Percentiles rank a stretch among this genome's conserved stretches.
phyloP scores from a whole-genome alignment of 2,888 invertebrate genomes.

The Agrochola lota region DNA sequence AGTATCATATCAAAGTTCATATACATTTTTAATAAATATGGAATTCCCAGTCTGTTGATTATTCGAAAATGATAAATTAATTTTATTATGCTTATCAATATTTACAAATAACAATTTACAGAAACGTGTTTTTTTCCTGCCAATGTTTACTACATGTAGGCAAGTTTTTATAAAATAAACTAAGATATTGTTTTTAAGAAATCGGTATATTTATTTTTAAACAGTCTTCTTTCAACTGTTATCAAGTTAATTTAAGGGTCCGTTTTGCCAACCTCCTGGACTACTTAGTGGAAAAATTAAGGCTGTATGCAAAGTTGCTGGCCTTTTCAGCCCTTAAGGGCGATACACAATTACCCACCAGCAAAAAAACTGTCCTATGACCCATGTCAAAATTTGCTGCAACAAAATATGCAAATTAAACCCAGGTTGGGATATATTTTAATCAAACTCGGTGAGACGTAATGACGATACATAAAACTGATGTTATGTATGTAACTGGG shows the following conservation, averaged over 20 bases:
- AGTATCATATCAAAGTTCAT: conserved; percentile 21
- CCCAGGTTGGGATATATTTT: background rate
- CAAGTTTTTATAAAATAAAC: background rate
- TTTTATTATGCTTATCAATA: conserved; percentile 5
- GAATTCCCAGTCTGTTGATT: conserved; percentile 20
- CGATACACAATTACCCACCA: background rate
- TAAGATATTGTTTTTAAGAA: background rate
- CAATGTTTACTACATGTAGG: background rate
- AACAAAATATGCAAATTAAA: conserved; percentile 21
- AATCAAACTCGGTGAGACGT: conserved; percentile 9
- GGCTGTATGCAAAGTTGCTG: background rate
- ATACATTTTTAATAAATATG: conserved; percentile 12
- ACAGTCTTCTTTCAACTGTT: background rate
- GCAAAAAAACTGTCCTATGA: background rate
- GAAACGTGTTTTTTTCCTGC: background rate
- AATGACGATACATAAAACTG: conserved; percentile 12
- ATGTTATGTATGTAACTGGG: conserved; percentile 19
- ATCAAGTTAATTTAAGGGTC: background rate
- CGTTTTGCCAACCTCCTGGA: too few relatives aligned
- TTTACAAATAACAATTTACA: conserved; percentile 23
- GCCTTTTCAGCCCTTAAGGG: background rate
- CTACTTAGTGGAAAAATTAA: background rate
- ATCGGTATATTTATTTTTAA: background rate
- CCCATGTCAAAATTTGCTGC: background rate
- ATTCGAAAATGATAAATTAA: conserved; percentile 3